Evolutionary conservation across 2,113 vertebrate species (phyloP).

Genomic region (Diphyllodes magnificus): DNA sequence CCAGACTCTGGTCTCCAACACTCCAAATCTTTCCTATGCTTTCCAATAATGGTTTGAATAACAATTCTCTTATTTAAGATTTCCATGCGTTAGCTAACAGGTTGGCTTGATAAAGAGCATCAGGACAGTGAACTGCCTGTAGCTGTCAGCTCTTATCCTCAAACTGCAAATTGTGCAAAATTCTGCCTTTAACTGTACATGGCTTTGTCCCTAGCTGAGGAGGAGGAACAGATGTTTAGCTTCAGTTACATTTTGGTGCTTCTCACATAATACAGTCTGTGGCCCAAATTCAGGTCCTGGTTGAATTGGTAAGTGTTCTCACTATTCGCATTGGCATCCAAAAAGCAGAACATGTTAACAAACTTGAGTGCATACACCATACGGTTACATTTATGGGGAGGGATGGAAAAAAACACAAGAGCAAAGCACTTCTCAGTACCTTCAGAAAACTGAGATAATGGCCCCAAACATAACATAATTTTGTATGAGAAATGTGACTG

Average conservation of each 20-base stretch:
- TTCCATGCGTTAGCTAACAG: neutral
- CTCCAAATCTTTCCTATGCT: neutral
- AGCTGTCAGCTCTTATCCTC: neutral
- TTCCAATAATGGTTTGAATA: neutral
- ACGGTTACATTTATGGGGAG: neutral
- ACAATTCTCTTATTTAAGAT: neutral
- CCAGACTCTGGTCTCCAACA: constrained; percentile 1
- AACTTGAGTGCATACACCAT: neutral
- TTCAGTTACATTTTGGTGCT: neutral
- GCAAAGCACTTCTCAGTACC: neutral
- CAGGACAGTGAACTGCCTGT: neutral
- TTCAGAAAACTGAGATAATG: neutral
- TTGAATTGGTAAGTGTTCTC: neutral
- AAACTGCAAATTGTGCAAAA: neutral
- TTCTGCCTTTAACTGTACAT: neutral
- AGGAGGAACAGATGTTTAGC: neutral
- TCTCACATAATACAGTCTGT: neutral
- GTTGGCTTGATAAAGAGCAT: neutral
- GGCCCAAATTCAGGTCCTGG: neutral
- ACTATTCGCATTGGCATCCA: neutral
- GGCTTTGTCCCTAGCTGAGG: neutral
- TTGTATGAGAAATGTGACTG: neutral
- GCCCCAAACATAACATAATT: neutral
- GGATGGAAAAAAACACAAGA: neutral
- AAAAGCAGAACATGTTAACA: neutral